phyloP scores from a whole-genome alignment of 2,797 vertebrate species.

The Kryptopterus vitreolus region DNA sequence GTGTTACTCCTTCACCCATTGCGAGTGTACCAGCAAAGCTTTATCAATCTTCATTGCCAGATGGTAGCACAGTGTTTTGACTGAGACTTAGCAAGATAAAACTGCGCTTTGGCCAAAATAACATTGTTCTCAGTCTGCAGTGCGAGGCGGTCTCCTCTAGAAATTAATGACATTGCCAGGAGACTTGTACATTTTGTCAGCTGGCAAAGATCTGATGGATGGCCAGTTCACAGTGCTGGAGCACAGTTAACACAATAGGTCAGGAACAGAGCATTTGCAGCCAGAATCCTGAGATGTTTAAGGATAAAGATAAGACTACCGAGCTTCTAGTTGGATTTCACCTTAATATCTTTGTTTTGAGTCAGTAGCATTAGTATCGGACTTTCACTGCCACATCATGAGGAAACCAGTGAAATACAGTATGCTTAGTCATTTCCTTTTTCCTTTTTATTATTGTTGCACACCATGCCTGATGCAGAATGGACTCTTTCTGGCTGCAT shows the following conservation, averaged over 20 bases:
- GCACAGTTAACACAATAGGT: constrained; percentile 1
- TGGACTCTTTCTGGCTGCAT: neutral
- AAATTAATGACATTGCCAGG: constrained; percentile 9
- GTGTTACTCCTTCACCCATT: neutral
- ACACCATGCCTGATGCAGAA: constrained; percentile 2
- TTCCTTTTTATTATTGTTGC: neutral
- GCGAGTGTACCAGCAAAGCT: neutral
- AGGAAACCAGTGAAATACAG: neutral
- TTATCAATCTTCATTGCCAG: constrained; percentile 1
- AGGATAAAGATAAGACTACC: neutral
- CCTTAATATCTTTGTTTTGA: neutral
- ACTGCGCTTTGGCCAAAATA: neutral
- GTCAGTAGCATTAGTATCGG: neutral
- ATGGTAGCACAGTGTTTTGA: constrained; percentile 5
- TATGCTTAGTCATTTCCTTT: constrained; percentile 15
- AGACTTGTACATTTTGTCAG: constrained; percentile 65
- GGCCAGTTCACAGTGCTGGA: constrained; percentile 55
- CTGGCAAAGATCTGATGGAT: constrained; percentile 65
- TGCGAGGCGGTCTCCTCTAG: neutral
- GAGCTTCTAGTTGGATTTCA: neutral
- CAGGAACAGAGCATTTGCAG: neutral
- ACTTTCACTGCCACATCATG: neutral
- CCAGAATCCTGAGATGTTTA: neutral
- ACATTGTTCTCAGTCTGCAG: neutral
- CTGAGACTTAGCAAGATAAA: constrained; percentile 17